Percentiles rank a stretch among this genome's conserved stretches.
Conservation (phyloP, 2,797 vertebrate genomes). For the Pagetopsis macropterus region DNA sequence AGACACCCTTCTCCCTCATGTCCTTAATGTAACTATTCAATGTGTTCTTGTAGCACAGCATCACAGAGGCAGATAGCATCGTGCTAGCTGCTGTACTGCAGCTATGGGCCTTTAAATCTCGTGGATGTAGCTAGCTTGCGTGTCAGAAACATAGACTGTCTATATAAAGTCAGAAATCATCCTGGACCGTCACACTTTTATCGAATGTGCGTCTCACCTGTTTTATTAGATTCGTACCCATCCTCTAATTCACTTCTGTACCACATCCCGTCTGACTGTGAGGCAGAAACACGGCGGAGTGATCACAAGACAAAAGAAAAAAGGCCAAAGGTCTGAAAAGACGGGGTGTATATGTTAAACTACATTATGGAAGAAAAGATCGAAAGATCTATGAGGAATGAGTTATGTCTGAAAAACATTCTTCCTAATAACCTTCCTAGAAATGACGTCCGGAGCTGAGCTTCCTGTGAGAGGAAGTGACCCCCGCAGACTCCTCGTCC, state of each 20-base stretch:
- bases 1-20: neutral
- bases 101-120: constrained; percentile 2
- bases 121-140: neutral
- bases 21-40: too few relatives aligned
- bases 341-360: neutral
- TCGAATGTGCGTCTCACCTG: constrained; percentile 62
- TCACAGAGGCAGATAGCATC: neutral
- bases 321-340: constrained; percentile 25
- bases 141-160: too few relatives aligned
- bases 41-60: too few relatives aligned
- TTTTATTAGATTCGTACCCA: constrained; percentile 71
- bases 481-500: constrained; percentile 11
- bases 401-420: constrained; percentile 1
- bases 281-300: constrained; percentile 6
- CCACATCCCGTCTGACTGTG: constrained; percentile 73
- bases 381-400: accelerated
- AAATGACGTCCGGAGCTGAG: neutral
- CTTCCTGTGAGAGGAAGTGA: constrained; percentile 25
- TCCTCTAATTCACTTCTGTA: constrained; percentile 73
- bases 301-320: constrained; percentile 35
- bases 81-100: neutral
- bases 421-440: neutral
- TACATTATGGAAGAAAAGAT: neutral
- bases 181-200: neutral
- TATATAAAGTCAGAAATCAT: too few relatives aligned